Base-by-base conservation (phyloP, 1,140 invertebrate species). In the Magallana angulata region DNA sequence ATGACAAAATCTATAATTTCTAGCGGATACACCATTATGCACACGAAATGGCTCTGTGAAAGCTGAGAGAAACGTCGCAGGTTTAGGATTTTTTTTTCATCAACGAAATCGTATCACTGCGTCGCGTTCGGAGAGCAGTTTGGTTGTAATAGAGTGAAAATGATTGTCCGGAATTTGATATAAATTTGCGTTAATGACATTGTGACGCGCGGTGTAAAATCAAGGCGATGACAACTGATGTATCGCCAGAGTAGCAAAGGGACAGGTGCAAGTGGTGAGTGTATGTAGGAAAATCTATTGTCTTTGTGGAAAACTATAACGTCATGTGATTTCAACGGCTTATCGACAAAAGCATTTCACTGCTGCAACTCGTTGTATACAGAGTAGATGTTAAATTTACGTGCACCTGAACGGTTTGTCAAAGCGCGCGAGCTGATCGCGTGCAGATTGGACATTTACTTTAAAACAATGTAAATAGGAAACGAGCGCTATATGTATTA, bases 161-260 rank as follows among this genome's bases (percentile, higher is more conserved):
- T 76, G 68, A 76, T 76, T 76, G 68, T 76, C 68, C 68, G 36
- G 68, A 76, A 76, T 76, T 76, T 76, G 68, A 76, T 76, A 76
- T 76, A 76, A 76, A 76, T 76, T 76, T 30, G 68, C 36, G 68
- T 76, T 76, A 76, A 76, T 76, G 68, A 76, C 24, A 76, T 76
- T 76, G 18, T 76, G 30, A 76, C 68, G 68, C 68, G 68, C 68
- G 36, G 24, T 76, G 68, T 76, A 76, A 76, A 76, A 76, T 76
- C 24, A 30, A 76, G 68, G 24, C 68, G 24, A 76, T 76, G 68
- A 76, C 68, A 76, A 76, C 68, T 30, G 68, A 76, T 24, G 68
- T 18, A 76, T 76, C 24, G 68, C 36, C 68, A 76, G 68, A 76
- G 36, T 76, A 76, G 68, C 68, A 30, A 30, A 30, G 68, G 36